phyloP scores from a whole-genome alignment of 2,797 vertebrate genomes.

The Melanogrammus aeglefinus region DNA sequence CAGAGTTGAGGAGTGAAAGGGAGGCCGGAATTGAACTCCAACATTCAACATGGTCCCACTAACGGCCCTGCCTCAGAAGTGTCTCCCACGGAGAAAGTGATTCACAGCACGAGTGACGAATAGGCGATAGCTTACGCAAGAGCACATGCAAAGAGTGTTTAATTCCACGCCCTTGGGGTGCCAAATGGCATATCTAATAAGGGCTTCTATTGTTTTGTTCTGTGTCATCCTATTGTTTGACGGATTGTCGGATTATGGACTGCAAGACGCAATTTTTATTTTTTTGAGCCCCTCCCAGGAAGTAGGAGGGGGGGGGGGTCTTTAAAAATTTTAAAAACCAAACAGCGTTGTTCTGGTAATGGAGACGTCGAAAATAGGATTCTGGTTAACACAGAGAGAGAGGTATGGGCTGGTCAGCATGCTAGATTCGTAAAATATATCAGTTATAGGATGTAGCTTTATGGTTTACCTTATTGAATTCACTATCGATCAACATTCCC shows the following conservation, averaged over 20 bases:
- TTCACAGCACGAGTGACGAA: neutral
- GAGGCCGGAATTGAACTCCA: neutral
- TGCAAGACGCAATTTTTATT: no score
- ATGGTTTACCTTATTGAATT: no score
- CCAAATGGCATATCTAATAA: neutral
- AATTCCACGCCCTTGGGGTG: no score
- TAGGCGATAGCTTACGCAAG: neutral
- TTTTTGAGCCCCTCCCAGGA: no score
- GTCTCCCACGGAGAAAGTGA: neutral
- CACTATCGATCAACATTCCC: neutral
- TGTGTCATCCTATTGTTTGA: neutral
- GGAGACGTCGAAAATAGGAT: no score
- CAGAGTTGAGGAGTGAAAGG: slow-evolving; percentile 2
- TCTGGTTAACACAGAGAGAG: no score
- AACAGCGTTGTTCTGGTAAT: no score
- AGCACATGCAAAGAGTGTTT: neutral
- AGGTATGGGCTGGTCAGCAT: no score
- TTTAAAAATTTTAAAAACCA: no score
- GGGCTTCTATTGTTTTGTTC: neutral
- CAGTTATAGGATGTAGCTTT: no score
- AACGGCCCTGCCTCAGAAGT: neutral
- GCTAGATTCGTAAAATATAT: no score
- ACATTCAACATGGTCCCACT: neutral
- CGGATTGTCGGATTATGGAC: neutral
- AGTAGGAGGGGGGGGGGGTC: no score